A percentile compares a stretch with the other conserved stretches of the same genome.
Conservation (phyloP, 2,797 vertebrate genomes). For the Pangasius djambal region DNA sequence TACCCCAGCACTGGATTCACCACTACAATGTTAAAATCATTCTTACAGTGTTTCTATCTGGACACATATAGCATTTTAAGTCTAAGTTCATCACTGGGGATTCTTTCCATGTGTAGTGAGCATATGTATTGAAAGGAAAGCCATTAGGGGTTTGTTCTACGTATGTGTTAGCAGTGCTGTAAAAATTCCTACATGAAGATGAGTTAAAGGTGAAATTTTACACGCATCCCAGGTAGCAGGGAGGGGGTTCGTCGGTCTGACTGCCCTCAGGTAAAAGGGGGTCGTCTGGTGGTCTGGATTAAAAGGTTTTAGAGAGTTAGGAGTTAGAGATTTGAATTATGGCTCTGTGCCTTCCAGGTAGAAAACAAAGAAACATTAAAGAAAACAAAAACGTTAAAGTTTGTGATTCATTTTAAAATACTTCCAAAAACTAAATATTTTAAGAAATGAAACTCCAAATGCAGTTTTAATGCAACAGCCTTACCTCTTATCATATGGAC, state of each 20-base stretch:
- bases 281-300: not conserved
- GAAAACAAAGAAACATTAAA: not conserved
- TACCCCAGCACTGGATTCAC: not conserved
- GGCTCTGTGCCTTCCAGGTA: not conserved
- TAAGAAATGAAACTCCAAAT: not conserved
- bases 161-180: not conserved
- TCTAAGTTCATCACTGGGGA: not conserved
- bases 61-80: not conserved
- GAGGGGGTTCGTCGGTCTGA: not conserved
- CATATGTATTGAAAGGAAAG: not conserved
- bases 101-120: not conserved
- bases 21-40: not conserved
- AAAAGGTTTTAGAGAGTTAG: not conserved
- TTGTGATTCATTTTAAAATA: not conserved
- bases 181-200: not conserved
- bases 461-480: slow-evolving; percentile 47
- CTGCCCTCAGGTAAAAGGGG: not conserved
- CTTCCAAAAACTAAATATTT: not conserved
- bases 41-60: not conserved
- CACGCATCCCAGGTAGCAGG: not conserved
- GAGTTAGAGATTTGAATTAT: not conserved
- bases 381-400: not conserved
- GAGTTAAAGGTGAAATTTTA: not conserved
- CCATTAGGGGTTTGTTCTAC: not conserved
- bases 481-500: slow-evolving; percentile 65